Evolutionary conservation across 2,113 vertebrate species (phyloP).

Genomic region (cattle (Bos taurus)): DNA sequence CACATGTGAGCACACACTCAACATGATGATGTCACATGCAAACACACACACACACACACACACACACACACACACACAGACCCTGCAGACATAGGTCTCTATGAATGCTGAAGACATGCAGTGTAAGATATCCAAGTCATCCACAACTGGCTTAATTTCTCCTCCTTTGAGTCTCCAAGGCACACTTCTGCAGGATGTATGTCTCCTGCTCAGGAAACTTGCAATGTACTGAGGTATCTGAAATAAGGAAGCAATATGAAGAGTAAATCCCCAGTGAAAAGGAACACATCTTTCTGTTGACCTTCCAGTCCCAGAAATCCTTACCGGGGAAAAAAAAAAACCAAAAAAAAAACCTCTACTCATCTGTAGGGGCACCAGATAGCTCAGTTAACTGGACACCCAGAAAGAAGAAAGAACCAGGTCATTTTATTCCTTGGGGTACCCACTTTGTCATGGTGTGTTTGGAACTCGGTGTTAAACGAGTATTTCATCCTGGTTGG

Average conservation of each 20-base stretch:
- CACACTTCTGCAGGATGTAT: conserved; percentile 52
- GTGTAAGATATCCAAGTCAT: background rate
- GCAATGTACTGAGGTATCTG: conserved; percentile 46
- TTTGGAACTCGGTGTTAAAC: conserved; percentile 34
- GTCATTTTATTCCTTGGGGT: conserved; percentile 27
- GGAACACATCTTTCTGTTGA: conserved; percentile 50
- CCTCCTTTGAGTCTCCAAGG: conserved; percentile 65
- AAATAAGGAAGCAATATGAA: conserved; percentile 61
- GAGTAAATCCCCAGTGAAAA: conserved; percentile 61
- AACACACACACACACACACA: background rate
- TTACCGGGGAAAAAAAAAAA: background rate
- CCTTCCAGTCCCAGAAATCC: conserved; percentile 31
- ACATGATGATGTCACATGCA: background rate
- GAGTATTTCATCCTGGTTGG: background rate
- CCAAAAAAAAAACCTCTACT: background rate
- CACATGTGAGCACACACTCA: background rate
- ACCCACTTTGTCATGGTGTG: background rate
- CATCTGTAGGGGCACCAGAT: conserved; percentile 51
- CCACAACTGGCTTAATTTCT: conserved; percentile 51
- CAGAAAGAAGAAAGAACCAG: conserved; percentile 53
- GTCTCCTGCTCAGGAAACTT: conserved; percentile 70
- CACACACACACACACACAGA: background rate
- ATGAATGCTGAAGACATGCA: conserved; percentile 11
- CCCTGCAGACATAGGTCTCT: conserved; percentile 20
- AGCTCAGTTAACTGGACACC: conserved; percentile 46